These are phyloP conservation scores for Bettongia penicillata DNA, from an alignment of 2,113 vertebrate species.

Conservation along the genomic window DNA sequence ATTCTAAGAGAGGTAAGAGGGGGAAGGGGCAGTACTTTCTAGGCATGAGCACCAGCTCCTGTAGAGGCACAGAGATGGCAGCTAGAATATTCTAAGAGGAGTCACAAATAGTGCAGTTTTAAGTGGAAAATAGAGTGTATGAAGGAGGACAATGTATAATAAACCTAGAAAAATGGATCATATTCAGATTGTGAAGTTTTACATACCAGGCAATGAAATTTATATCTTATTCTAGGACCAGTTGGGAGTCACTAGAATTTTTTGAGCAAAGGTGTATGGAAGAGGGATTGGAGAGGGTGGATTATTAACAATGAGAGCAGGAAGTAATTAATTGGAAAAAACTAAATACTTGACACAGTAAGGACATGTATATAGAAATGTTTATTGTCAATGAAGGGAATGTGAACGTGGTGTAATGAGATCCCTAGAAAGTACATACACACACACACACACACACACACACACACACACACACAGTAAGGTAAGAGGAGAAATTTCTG, in stretches of 20 bases:
- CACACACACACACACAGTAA: not conserved
- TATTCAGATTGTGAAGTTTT: not conserved
- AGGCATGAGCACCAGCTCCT: not conserved
- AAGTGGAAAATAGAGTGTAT: not conserved
- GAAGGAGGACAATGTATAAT: not conserved
- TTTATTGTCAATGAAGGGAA: not conserved
- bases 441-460: no score
- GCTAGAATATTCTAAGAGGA: not conserved
- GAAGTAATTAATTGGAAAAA: slow-evolving; percentile 20
- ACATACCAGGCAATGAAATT: not conserved
- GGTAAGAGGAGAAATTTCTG: not conserved
- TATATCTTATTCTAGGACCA: not conserved
- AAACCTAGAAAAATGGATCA: not conserved
- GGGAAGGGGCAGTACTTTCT: not conserved
- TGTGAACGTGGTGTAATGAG: not conserved
- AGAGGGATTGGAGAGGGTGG: not conserved
- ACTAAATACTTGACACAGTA: not conserved
- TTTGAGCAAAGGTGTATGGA: not conserved
- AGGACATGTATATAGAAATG: not conserved
- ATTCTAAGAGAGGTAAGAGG: not conserved
- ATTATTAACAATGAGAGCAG: slow-evolving; percentile 24
- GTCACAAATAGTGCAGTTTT: not conserved
- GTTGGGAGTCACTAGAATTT: not conserved
- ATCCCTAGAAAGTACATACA: not conserved
- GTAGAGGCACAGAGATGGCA: not conserved